Conservation (phyloP, 2,113 vertebrate species). For the Aptenodytes patagonicus region DNA sequence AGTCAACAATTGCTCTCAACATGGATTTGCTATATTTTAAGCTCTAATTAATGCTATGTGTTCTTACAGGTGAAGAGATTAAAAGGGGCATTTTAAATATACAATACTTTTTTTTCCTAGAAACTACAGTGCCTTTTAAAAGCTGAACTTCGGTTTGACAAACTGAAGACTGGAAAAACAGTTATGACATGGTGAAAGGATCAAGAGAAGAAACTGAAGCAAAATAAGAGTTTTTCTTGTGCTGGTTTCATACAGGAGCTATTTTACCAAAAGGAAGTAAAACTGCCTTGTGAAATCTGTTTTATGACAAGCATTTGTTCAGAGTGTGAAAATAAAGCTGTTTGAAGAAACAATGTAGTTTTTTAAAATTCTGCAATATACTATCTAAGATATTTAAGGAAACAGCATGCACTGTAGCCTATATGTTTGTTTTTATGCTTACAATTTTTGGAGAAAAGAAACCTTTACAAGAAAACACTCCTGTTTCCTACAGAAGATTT, state of each 20-base stretch:
- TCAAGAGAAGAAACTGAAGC: constrained; percentile 39
- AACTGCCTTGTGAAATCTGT: constrained; percentile 38
- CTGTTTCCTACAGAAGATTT: neutral
- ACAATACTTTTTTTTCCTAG: neutral
- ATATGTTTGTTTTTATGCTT: neutral
- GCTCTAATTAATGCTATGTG: neutral
- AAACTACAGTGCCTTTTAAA: neutral
- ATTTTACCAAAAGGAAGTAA: constrained; percentile 55
- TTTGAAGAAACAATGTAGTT: neutral
- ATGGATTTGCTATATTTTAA: neutral
- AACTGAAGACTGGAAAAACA: neutral
- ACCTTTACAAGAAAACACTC: neutral
- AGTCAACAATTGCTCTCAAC: neutral
- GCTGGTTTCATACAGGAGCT: constrained; percentile 60
- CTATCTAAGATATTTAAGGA: constrained; percentile 9
- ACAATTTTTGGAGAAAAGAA: neutral
- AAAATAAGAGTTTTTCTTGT: neutral
- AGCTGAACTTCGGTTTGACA: neutral
- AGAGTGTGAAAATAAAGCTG: constrained; percentile 31
- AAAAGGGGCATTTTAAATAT: neutral
- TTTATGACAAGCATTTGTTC: constrained; percentile 24
- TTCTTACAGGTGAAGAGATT: neutral
- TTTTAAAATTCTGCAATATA: neutral
- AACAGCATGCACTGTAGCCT: neutral
- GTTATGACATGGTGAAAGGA: constrained; percentile 51